Percentiles rank a stretch among this genome's conserved stretches.
Evolutionary conservation across 2,888 invertebrate genomes (phyloP).

Genomic region (Thymelicus lineola): DNA sequence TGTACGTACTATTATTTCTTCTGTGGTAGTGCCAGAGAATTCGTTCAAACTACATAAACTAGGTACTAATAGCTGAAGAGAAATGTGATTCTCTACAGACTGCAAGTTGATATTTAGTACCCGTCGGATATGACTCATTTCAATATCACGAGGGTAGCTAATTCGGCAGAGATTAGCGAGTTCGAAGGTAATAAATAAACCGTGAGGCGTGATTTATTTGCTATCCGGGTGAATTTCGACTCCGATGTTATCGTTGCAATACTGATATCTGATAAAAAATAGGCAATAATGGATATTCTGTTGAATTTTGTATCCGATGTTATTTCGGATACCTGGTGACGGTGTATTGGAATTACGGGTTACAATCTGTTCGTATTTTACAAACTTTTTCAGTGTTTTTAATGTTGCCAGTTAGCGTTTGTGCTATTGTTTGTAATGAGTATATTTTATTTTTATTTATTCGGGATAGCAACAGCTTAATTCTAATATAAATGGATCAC

Average conservation of each 20-base stretch:
- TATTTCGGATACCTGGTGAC: not conserved
- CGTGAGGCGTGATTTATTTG: slow-evolving; percentile 19
- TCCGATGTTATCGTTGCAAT: slow-evolving; percentile 29
- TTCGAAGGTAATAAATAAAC: slow-evolving; percentile 23
- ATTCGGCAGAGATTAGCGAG: slow-evolving; percentile 27
- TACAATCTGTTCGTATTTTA: too few relatives aligned
- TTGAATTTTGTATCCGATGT: not conserved
- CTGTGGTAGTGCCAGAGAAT: too few relatives aligned
- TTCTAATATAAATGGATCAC: too few relatives aligned
- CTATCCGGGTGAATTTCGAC: slow-evolving; percentile 18
- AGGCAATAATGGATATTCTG: not conserved
- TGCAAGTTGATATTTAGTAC: slow-evolving; percentile 9
- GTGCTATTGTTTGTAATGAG: too few relatives aligned
- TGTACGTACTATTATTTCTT: too few relatives aligned
- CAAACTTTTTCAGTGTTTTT: too few relatives aligned
- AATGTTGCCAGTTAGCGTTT: too few relatives aligned
- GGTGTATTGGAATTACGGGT: too few relatives aligned
- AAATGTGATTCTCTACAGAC: not conserved
- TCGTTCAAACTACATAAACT: too few relatives aligned
- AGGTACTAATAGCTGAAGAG: not conserved
- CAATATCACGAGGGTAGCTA: slow-evolving; percentile 15
- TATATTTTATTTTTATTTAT: too few relatives aligned
- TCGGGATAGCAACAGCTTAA: too few relatives aligned
- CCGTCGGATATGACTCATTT: slow-evolving; percentile 23
- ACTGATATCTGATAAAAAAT: slow-evolving; percentile 3